Evolutionary conservation across 2,113 vertebrate species (phyloP).

Genomic region (Sturnus vulgaris): DNA sequence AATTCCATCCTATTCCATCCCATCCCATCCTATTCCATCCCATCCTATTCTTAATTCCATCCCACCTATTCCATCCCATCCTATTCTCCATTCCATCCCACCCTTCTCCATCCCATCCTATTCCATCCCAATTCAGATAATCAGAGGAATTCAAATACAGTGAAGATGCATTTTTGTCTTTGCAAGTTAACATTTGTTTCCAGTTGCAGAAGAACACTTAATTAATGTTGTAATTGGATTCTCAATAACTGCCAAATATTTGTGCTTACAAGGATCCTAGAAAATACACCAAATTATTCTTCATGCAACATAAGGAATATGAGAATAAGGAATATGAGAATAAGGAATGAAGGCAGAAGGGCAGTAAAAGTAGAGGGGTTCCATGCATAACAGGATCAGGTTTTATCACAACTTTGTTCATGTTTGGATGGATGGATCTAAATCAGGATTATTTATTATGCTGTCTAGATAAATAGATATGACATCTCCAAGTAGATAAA

Average conservation of each 20-base stretch:
- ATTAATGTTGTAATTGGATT: not conserved
- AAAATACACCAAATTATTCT: not conserved
- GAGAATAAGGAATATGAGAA: not conserved
- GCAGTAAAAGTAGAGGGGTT: not conserved
- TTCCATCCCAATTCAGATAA: not conserved
- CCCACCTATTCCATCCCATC: no score
- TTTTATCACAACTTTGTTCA: not conserved
- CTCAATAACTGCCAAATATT: not conserved
- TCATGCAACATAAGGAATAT: no score
- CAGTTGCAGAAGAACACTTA: not conserved
- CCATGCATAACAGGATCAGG: not conserved
- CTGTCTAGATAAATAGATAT: not conserved
- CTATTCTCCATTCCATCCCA: no score
- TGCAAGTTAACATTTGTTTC: not conserved
- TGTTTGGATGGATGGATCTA: not conserved
- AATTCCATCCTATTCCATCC: not conserved
- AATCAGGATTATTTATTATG: not conserved
- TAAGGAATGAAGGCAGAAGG: not conserved
- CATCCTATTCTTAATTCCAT: no score
- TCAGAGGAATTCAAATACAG: not conserved
- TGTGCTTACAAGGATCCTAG: not conserved
- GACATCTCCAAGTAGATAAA: not conserved
- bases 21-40: not conserved
- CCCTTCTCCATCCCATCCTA: fast-evolving
- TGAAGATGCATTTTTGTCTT: not conserved